Conservation (phyloP, 2,888 invertebrate genomes). For the Spicauda simplicius region DNA sequence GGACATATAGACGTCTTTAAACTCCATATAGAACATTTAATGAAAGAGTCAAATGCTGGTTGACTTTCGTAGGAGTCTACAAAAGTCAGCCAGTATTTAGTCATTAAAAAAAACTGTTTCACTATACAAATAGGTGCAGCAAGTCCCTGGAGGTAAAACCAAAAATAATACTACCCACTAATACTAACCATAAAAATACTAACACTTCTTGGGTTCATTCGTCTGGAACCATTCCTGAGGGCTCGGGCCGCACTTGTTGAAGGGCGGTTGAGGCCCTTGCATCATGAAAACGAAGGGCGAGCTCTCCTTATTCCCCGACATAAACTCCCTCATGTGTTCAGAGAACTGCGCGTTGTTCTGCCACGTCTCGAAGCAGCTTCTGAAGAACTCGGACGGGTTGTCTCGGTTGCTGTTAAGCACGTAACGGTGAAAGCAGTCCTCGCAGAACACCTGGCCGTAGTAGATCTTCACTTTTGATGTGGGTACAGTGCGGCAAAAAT, state of each 20-base stretch:
- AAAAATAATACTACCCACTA: no score
- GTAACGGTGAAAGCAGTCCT: conserved; percentile 70
- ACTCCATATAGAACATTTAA: no score
- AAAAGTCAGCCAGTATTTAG: no score
- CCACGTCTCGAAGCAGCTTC: conserved; percentile 74
- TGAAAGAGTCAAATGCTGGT: no score
- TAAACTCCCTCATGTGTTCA: conserved; percentile 68
- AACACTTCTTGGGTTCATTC: conserved; percentile 71
- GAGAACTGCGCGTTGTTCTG: conserved; percentile 67
- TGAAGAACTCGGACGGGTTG: conserved; percentile 73
- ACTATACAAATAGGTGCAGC: no score
- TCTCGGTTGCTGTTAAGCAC: conserved; percentile 64
- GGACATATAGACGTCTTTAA: no score
- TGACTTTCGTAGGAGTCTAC: no score
- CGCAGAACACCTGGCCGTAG: conserved; percentile 78
- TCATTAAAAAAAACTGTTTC: no score
- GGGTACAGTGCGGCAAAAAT: conserved; percentile 67
- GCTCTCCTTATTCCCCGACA: conserved; percentile 57
- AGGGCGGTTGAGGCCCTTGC: conserved; percentile 63
- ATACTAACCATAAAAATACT: no score
- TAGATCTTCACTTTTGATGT: conserved; percentile 68
- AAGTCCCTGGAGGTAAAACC: no score
- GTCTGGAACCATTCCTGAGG: conserved; percentile 62
- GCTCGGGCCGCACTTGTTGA: conserved; percentile 62
- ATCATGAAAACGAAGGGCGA: conserved; percentile 71